Evolutionary conservation across 1,140 invertebrate genomes (phyloP), one percentile per base, ranked within the genome.

Genomic region (Tachypleus tridentatus): DNA sequence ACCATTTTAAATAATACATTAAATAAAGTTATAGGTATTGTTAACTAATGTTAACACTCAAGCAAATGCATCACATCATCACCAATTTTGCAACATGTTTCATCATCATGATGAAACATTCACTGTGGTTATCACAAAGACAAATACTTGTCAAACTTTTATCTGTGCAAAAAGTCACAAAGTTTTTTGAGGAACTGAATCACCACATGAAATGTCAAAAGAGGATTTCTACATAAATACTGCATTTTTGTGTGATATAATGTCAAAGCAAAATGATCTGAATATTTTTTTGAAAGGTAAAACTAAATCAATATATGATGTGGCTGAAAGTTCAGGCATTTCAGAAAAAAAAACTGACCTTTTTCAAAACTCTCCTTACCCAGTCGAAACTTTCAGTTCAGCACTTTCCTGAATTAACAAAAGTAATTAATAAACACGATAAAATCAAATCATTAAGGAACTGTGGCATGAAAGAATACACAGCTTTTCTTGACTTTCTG

Each of bases 211-310:
- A 47, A 48, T 59, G 49, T 59, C 49, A 49, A 47, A n/a, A 59
- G 9, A 59, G 49, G 58, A 5, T 4, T 59, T 59, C 9, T 11
- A n/a, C 49, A 59, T 11, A 59, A 47, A 59, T 9, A 4, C 9
- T 59, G 11, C 58, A 59, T 59, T 59, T n/a, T 49, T 50, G 58
- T 59, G 6, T 59, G 58, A 59, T 59, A 4, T 50, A 47, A 59
- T n/a, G n/a, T n/a, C n/a, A n/a, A n/a, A n/a, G n/a, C n/a, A n/a
- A n/a, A n/a, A n/a, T n/a, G n/a, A n/a, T 59, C 4, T 59, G 4
- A 47, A 59, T 5, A 49, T 49, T 59, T 59, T 3, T 9, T 11
- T 59, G 11, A 3, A 59, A 47, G 11, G 58, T 4, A 47, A 59
- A 59, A 59, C 29, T 9, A 4, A 47, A 4, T 59, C 4, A n/a